Evolutionary conservation across 2,888 invertebrate genomes (phyloP), one percentile per base, ranked within the genome.

Genomic region (Carabus problematicus): DNA sequence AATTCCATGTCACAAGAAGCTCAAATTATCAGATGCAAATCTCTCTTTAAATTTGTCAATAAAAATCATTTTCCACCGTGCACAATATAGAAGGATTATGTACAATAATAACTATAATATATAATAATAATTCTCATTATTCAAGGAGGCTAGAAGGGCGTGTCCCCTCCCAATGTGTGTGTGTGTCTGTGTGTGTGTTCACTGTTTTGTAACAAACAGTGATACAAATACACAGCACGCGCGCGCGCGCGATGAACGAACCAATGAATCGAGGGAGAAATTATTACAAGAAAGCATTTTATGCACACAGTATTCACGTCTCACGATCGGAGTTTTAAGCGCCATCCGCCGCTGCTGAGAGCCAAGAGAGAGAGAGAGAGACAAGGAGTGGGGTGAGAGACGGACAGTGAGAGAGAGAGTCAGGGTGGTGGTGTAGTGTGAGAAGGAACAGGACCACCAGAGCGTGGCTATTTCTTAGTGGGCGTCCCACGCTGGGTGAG

Each of bases 401-500:
- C n/a, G 45, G 16, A 14, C 18, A 16, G 29, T 29, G 29, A 29
- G 19, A 52, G 52, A 52, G 52, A 52, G 52, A 52, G 18, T 18
- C 14, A 16, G 52, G 14, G 52, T 52, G 12, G 14, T 8, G 16
- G 47, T 47, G 47, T 12, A 16, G 8, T 47, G 52, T 52, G 52
- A 19, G 52, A 9, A 52, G 19, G 19, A 29, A 29, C 29, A 29
- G 29, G 29, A 29, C 29, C 29, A 29, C 45, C n/a, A 3, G 14
- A 64, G 47, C 29, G 3, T 29, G 29, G 29, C 82, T 86, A 92
- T 85, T 92, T 92, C 83, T 92, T 92, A 76, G 89, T 90, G 58
- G 91, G 91, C 71, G 91, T 90, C 73, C 94, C 94, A 76, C 95
- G 88, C 81, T 96, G 96, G 62, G 97, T 97, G 73, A 97, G 87